These are phyloP conservation scores for Betta splendens DNA, from an alignment of 2,797 vertebrate species.

Conservation along the genomic window DNA sequence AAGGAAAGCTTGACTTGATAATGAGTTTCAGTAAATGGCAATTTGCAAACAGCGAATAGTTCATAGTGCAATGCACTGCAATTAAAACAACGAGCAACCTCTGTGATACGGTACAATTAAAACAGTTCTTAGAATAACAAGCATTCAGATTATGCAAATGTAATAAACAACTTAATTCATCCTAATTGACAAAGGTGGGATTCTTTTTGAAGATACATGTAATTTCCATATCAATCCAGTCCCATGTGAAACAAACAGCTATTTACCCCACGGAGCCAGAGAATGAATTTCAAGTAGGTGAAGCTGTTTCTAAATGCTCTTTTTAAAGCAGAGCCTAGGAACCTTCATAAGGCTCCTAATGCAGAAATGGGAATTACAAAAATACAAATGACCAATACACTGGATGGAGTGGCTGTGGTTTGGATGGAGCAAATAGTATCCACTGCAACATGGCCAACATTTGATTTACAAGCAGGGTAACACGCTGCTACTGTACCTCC, in stretches of 20 bases:
- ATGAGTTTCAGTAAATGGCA: conserved; percentile 63
- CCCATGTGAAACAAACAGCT: conserved; percentile 65
- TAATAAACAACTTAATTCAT: conserved; percentile 71
- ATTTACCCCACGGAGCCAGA: conserved; percentile 49
- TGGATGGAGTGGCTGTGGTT: conserved; percentile 7
- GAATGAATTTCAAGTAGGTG: conserved; percentile 48
- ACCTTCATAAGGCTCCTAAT: conserved; percentile 19
- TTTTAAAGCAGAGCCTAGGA: conserved; percentile 22
- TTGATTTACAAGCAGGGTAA: too few relatives aligned
- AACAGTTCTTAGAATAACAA: conserved; percentile 66
- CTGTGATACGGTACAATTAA: conserved; percentile 57
- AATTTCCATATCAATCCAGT: conserved; percentile 70
- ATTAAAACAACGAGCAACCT: conserved; percentile 68
- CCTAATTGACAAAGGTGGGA: conserved; percentile 77
- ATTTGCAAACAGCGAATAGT: conserved; percentile 71
- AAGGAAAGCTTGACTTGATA: conserved; percentile 65
- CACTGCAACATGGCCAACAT: too few relatives aligned
- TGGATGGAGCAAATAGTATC: too few relatives aligned
- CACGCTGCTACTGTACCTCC: background rate
- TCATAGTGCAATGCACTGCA: conserved; percentile 50
- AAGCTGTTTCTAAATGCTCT: conserved; percentile 40
- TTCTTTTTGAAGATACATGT: conserved; percentile 68
- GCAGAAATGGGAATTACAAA: background rate
- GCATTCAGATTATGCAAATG: conserved; percentile 71
- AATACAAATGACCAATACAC: conserved; percentile 5